These are phyloP conservation scores for Hipparchia sbordonii DNA, from an alignment of 2,888 invertebrate species.

Conservation along the genomic window DNA sequence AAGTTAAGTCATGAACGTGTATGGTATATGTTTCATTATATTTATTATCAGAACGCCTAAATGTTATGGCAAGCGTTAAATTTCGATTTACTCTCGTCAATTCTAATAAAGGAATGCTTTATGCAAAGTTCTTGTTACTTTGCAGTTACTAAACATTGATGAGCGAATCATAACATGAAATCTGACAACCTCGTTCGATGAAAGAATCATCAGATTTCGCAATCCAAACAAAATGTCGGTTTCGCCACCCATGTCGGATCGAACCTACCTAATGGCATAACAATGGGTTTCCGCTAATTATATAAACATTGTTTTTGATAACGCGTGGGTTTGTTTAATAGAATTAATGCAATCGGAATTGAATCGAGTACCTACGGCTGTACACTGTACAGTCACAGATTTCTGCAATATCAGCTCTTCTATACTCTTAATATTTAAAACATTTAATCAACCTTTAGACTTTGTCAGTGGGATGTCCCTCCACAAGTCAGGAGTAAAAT, in stretches of 20 bases:
- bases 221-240: conserved; percentile 18
- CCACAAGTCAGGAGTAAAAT: conserved; percentile 99
- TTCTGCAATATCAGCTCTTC: not conserved
- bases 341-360: conserved; percentile 21
- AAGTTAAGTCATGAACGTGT: too few relatives aligned
- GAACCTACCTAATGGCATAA: conserved; percentile 20
- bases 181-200: conserved; percentile 4
- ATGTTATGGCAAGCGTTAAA: not conserved
- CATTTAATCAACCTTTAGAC: conserved; percentile 66
- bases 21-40: too few relatives aligned
- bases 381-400: not conserved
- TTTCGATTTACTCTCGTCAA: not conserved
- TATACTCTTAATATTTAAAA: conserved; percentile 25
- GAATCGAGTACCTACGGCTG: conserved; percentile 10
- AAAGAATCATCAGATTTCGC: conserved; percentile 30
- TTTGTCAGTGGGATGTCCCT: conserved; percentile 96
- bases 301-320: conserved; percentile 34
- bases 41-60: not conserved
- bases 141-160: conserved; percentile 6
- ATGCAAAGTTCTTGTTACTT: conserved; percentile 3
- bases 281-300: conserved; percentile 33
- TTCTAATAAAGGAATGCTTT: conserved; percentile 7
- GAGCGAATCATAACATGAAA: conserved; percentile 23
- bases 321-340: conserved; percentile 33
- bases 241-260: conserved; percentile 22